Percentiles rank a stretch among this genome's conserved stretches.
Evolutionary conservation across 2,797 vertebrate species (phyloP).

Genomic region (Myoxocephalus aenaeus): DNA sequence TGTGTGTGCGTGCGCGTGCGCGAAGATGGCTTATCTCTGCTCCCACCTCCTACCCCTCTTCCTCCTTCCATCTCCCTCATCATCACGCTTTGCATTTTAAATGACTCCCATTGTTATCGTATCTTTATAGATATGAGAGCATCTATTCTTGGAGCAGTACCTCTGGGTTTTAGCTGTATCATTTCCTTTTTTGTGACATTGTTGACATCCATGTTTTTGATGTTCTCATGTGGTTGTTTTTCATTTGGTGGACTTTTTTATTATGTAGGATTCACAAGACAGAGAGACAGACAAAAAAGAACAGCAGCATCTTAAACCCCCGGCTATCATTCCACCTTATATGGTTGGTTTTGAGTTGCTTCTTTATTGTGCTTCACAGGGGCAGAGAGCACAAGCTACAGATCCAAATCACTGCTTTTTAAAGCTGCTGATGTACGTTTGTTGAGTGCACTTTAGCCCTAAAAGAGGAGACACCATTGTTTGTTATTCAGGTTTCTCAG

Average conservation of each 20-base stretch:
- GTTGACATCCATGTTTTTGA: slow-evolving; percentile 1
- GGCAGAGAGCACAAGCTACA: slow-evolving; percentile 17
- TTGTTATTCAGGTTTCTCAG: slow-evolving; percentile 14
- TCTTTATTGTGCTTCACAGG: neutral
- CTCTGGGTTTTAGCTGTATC: neutral
- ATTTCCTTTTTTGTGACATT: slow-evolving; percentile 3
- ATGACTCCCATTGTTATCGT: slow-evolving; percentile 11
- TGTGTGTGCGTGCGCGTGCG: slow-evolving; percentile 1
- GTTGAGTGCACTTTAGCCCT: neutral
- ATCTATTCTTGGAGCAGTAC: neutral
- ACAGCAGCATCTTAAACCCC: neutral
- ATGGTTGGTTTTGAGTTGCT: slow-evolving; percentile 4
- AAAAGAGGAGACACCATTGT: slow-evolving; percentile 22
- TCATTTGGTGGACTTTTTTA: neutral
- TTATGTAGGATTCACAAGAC: neutral
- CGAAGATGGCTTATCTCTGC: slow-evolving; percentile 13
- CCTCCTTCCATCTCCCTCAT: slow-evolving; percentile 21
- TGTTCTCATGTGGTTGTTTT: neutral
- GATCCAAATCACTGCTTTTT: slow-evolving; percentile 22
- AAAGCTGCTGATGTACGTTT: slow-evolving; percentile 6
- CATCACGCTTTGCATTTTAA: slow-evolving; percentile 51
- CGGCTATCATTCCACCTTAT: neutral
- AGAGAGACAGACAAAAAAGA: neutral
- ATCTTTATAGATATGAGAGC: slow-evolving; percentile 9
- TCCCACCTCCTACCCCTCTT: slow-evolving; percentile 21